phyloP scores from a whole-genome alignment of 1,140 invertebrate species.

The Drosophila pachea region DNA sequence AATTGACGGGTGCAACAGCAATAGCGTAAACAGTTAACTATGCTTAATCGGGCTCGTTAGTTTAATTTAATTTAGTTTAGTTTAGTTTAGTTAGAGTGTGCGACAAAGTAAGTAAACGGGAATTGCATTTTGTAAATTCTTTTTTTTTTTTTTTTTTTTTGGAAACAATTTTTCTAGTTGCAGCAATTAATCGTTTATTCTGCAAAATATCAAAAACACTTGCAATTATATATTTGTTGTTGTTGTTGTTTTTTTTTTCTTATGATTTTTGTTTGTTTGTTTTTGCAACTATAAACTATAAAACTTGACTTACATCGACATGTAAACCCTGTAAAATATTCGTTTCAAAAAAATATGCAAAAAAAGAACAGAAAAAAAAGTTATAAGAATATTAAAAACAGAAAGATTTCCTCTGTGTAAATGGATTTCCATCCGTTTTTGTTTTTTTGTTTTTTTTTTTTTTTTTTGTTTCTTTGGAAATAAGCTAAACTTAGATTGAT shows the following conservation, averaged over 20 bases:
- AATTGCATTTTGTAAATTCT: conserved; percentile 10
- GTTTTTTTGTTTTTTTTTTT: conserved; percentile 26
- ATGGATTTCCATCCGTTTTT: conserved; percentile 6
- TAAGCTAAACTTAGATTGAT: conserved; percentile 51
- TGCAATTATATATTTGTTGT: conserved; percentile 42
- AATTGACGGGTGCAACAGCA: background rate
- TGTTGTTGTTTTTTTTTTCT: conserved; percentile 22
- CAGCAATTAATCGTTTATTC: conserved; percentile 22
- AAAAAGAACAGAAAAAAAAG: conserved; percentile 76
- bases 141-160: too few species aligned
- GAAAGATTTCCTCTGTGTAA: conserved; percentile 50
- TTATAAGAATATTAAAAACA: conserved; percentile 72
- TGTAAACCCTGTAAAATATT: conserved; percentile 81
- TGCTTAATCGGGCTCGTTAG: conserved; percentile 5
- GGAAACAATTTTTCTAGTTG: conserved; percentile 15
- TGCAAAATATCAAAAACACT: conserved; percentile 32
- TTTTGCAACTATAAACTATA: conserved; percentile 58
- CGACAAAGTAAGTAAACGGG: conserved; percentile 9
- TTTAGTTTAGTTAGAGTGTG: conserved; percentile 9
- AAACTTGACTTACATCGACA: conserved; percentile 81
- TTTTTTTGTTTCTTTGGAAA: conserved; percentile 33
- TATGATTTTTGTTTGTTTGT: conserved; percentile 24
- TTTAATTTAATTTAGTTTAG: background rate
- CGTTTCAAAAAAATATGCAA: conserved; percentile 67
- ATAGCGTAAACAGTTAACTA: conserved; percentile 3